phyloP scores from a whole-genome alignment of 2,888 invertebrate genomes.

The Brachylomia viminalis region DNA sequence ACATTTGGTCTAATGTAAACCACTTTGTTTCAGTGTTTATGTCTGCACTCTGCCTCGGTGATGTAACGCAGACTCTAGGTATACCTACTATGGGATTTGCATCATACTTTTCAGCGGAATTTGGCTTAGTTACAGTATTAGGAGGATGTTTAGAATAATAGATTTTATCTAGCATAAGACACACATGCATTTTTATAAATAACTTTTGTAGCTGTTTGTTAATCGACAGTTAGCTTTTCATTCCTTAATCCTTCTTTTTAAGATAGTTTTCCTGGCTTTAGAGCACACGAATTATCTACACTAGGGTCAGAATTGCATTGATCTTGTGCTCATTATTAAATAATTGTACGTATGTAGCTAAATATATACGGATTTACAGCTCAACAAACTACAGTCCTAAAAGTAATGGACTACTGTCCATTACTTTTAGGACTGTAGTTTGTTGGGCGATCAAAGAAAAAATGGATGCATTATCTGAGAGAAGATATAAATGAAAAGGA shows the following conservation, averaged over 20 bases:
- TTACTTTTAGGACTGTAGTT: too few relatives aligned
- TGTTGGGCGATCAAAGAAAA: not conserved
- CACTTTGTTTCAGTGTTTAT: slow-evolving; percentile 56
- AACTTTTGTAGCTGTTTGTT: too few relatives aligned
- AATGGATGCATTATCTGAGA: not conserved
- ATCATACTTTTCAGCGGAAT: slow-evolving; percentile 47
- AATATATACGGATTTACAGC: too few relatives aligned
- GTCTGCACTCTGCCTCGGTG: slow-evolving; percentile 59
- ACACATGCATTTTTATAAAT: not conserved
- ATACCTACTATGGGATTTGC: slow-evolving; percentile 58
- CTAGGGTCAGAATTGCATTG: not conserved
- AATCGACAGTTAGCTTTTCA: too few relatives aligned
- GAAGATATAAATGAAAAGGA: not conserved
- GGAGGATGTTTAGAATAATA: slow-evolving; percentile 24
- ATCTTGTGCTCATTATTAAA: not conserved
- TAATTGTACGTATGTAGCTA: not conserved
- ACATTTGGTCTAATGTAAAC: slow-evolving; percentile 68
- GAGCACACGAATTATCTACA: too few relatives aligned
- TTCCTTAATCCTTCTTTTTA: too few relatives aligned
- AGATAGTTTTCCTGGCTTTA: too few relatives aligned
- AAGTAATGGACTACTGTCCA: not conserved
- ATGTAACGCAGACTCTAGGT: slow-evolving; percentile 60
- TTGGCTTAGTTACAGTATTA: slow-evolving; percentile 8
- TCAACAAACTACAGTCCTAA: not conserved
- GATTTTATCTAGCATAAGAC: not conserved